Conservation (phyloP, 1,140 invertebrate genomes). For the Penaeus chinensis region DNA sequence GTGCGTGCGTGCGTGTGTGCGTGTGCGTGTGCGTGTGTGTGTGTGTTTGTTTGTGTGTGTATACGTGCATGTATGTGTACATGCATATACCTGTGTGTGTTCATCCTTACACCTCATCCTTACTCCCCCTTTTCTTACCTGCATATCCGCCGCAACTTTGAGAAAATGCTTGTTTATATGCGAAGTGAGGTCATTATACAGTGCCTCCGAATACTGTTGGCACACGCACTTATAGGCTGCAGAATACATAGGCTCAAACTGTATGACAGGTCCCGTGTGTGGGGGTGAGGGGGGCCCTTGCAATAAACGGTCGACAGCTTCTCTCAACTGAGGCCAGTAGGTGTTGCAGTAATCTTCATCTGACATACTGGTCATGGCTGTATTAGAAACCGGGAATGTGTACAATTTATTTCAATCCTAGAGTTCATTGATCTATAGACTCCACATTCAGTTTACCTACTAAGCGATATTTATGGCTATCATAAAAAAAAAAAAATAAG, state of each 20-base stretch:
- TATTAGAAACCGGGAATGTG: not conserved
- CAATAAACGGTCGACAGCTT: constrained; percentile 39
- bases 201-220: constrained; percentile 50
- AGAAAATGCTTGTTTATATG: constrained; percentile 46
- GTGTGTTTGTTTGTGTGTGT: too few species aligned
- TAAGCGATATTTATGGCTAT: too few species aligned
- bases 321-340: constrained; percentile 45
- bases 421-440: too few species aligned
- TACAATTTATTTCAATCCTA: too few species aligned
- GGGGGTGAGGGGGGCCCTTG: constrained; percentile 39
- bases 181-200: constrained; percentile 49
- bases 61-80: not conserved
- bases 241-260: constrained; percentile 57
- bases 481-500: too few species aligned
- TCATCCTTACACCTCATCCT: too few species aligned
- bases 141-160: constrained; percentile 37
- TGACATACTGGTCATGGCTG: constrained; percentile 42
- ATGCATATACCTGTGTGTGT: not conserved
- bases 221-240: constrained; percentile 57
- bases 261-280: constrained; percentile 41
- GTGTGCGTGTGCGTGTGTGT: too few species aligned
- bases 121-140: not conserved
- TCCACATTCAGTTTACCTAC: too few species aligned
- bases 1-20: too few species aligned
- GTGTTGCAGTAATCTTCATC: constrained; percentile 47